Evolutionary conservation across 2,113 vertebrate species (phyloP).

Genomic region (Phodopus roborovskii): DNA sequence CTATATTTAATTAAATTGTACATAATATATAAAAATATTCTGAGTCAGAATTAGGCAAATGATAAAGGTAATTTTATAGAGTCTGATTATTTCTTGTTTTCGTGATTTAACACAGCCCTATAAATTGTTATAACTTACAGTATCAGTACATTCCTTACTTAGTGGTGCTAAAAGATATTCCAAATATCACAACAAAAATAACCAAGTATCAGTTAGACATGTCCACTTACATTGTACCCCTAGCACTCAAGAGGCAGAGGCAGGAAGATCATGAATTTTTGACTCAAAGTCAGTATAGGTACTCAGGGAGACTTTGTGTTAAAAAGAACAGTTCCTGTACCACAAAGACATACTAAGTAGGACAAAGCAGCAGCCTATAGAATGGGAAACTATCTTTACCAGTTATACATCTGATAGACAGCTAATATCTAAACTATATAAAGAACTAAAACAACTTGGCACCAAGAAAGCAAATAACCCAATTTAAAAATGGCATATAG

Average conservation of each 20-base stretch:
- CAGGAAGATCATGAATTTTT: background rate
- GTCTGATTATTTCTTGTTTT: slow-evolving; percentile 13
- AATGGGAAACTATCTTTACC: background rate
- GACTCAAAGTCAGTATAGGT: background rate
- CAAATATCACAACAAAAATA: slow-evolving; percentile 43
- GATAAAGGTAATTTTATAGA: slow-evolving; percentile 50
- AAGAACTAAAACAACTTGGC: background rate
- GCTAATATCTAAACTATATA: background rate
- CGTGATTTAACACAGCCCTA: slow-evolving; percentile 17
- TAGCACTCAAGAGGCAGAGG: background rate
- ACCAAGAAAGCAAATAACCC: background rate
- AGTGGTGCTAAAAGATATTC: background rate
- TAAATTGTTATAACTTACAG: background rate
- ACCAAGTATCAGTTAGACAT: background rate
- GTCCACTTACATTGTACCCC: background rate
- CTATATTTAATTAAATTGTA: background rate
- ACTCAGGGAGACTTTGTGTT: background rate
- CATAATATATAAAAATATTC: slow-evolving; percentile 28
- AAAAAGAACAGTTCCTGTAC: background rate
- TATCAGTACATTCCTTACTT: background rate
- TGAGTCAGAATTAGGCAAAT: background rate
- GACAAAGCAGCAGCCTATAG: background rate
- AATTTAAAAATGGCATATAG: background rate
- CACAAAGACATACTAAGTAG: no score
- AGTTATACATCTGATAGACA: background rate